A percentile compares a stretch with the other conserved stretches of the same genome.
These are phyloP conservation scores for Semaprochilodus insignis DNA, from an alignment of 2,797 vertebrate genomes.

Conservation along the genomic window DNA sequence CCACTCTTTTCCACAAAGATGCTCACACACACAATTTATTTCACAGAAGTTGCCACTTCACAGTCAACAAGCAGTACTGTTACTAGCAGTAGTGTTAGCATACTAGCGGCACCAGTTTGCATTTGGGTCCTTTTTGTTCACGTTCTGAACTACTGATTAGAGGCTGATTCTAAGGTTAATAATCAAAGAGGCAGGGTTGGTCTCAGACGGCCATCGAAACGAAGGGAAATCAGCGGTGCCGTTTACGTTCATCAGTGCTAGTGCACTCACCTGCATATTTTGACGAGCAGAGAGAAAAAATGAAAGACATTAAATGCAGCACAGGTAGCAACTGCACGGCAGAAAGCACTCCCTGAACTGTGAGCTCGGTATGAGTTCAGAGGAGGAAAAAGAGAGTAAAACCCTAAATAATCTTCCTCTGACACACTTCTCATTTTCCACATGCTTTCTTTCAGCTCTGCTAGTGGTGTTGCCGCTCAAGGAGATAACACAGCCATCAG, in stretches of 20 bases:
- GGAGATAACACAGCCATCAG: not conserved
- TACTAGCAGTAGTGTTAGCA: not conserved
- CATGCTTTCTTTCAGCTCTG: conserved; percentile 2
- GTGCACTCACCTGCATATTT: conserved; percentile 1
- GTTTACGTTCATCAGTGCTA: conserved; percentile 10
- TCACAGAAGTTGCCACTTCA: not conserved
- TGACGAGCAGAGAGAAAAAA: not conserved
- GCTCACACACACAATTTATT: not conserved
- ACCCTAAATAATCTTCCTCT: conserved; percentile 20
- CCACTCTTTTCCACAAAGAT: conserved; percentile 18
- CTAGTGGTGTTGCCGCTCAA: not conserved
- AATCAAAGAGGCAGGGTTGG: conserved; percentile 31
- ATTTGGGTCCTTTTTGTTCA: not conserved
- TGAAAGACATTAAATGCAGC: conserved; percentile 30
- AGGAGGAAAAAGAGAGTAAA: not conserved
- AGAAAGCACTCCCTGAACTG: conserved; percentile 12
- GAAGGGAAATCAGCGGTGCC: not conserved
- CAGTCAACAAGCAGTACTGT: not conserved
- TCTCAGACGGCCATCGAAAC: conserved; percentile 18
- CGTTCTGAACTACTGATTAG: conserved; percentile 5
- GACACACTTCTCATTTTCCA: conserved; percentile 22
- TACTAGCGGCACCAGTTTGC: not conserved
- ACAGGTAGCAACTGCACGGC: conserved; percentile 23
- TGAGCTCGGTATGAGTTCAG: conserved; percentile 27
- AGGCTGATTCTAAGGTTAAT: conserved; percentile 32